These are phyloP conservation scores for Cactoblastis cactorum DNA, from an alignment of 2,888 invertebrate species.

Conservation along the genomic window DNA sequence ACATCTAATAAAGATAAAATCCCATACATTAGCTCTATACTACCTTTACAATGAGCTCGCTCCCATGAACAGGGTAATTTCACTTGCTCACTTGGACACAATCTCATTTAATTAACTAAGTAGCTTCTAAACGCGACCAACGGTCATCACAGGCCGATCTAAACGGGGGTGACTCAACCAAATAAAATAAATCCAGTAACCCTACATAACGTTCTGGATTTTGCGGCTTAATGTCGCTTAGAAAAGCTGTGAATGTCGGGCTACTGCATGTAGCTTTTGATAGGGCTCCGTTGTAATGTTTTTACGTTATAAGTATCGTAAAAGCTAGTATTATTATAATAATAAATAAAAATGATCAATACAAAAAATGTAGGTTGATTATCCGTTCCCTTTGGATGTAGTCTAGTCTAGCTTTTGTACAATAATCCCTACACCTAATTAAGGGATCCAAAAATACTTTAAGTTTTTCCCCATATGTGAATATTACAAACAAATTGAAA, in stretches of 20 bases:
- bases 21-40: not conserved
- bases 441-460: no score
- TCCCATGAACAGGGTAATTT: not conserved
- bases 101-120: constrained; percentile 58
- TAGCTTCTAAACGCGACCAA: constrained; percentile 43
- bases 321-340: no score
- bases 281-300: no score
- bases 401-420: no score
- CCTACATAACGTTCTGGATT: constrained; percentile 51
- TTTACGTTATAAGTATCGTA: no score
- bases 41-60: not conserved
- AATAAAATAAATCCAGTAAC: constrained; percentile 69
- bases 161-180: constrained; percentile 56
- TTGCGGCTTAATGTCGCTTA: constrained; percentile 59
- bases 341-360: no score
- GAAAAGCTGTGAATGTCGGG: constrained; percentile 47
- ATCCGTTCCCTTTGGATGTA: no score
- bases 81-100: constrained; percentile 16
- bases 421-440: no score
- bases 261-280: constrained; percentile 13
- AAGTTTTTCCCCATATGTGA: no score
- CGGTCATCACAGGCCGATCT: constrained; percentile 49
- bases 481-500: no score
- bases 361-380: no score
- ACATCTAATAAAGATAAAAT: not conserved